Evolutionary conservation across 2,113 vertebrate species (phyloP).

Genomic region (Colius striatus): DNA sequence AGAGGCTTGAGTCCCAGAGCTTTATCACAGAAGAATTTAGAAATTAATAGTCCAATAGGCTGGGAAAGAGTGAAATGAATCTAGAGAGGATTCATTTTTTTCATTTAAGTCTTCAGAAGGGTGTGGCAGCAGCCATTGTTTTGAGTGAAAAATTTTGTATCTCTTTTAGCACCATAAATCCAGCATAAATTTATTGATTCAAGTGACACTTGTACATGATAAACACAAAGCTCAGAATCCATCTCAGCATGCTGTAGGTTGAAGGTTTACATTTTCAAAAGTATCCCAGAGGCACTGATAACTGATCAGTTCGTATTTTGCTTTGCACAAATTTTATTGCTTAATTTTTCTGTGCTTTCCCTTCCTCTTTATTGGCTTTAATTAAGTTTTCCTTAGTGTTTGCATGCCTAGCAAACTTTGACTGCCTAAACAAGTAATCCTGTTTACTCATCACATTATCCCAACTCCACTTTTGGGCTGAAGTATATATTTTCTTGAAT

Average conservation of each 20-base stretch:
- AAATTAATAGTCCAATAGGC: neutral
- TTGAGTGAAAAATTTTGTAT: neutral
- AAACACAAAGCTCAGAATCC: neutral
- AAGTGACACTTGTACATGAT: neutral
- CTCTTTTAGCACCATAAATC: neutral
- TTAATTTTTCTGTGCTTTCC: slow-evolving; percentile 63
- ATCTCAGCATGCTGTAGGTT: neutral
- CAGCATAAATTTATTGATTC: neutral
- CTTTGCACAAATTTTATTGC: slow-evolving; percentile 72
- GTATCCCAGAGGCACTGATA: slow-evolving; percentile 51
- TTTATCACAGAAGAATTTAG: neutral
- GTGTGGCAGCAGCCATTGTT: neutral
- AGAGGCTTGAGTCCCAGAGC: neutral
- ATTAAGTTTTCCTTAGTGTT: slow-evolving; percentile 66
- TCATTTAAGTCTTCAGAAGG: slow-evolving; percentile 1
- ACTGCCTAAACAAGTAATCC: slow-evolving; percentile 40
- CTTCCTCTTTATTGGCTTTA: slow-evolving; percentile 68
- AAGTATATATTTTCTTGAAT: slow-evolving; percentile 56
- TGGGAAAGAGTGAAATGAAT: neutral
- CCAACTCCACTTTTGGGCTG: slow-evolving; percentile 4
- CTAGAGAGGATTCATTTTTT: neutral
- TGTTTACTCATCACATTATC: slow-evolving; percentile 65
- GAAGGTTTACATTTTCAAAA: slow-evolving; percentile 64
- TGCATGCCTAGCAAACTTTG: slow-evolving; percentile 53
- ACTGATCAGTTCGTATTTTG: slow-evolving; percentile 71